phyloP scores from a whole-genome alignment of 2,888 invertebrate species.

The Leptinotarsa tumamoca region DNA sequence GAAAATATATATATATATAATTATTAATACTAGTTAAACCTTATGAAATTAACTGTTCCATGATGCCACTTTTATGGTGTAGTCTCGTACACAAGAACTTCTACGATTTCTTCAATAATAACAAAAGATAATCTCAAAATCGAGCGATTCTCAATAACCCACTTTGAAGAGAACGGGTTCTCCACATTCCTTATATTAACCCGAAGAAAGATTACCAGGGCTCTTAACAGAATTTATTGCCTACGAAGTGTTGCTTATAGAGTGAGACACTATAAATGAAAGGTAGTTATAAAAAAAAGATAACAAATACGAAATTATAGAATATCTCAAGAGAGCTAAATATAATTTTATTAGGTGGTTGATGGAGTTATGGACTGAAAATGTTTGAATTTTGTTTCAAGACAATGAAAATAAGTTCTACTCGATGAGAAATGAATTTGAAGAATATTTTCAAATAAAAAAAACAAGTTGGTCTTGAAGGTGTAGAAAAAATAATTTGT shows the following conservation, averaged over 20 bases:
- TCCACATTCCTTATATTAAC: background rate
- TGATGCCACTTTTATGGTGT: background rate
- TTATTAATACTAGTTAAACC: background rate
- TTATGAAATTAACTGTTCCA: background rate
- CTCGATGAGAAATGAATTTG: no score
- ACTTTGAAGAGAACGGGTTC: background rate
- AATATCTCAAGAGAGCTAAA: background rate
- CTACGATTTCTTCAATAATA: conserved; percentile 1
- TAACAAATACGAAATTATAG: background rate
- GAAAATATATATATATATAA: no score
- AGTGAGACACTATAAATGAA: background rate
- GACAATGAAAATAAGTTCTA: no score
- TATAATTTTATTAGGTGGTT: background rate
- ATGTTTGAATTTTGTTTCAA: no score
- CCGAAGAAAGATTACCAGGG: background rate
- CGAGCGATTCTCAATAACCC: background rate
- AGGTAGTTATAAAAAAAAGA: background rate
- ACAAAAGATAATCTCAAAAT: background rate
- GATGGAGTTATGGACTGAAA: no score
- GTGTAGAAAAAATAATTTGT: no score
- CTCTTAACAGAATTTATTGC: background rate
- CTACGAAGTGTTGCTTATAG: background rate
- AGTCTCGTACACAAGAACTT: background rate
- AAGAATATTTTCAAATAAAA: no score
- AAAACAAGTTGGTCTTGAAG: no score